phyloP scores from a whole-genome alignment of 2,113 vertebrate species.

The Pelusios castaneus region DNA sequence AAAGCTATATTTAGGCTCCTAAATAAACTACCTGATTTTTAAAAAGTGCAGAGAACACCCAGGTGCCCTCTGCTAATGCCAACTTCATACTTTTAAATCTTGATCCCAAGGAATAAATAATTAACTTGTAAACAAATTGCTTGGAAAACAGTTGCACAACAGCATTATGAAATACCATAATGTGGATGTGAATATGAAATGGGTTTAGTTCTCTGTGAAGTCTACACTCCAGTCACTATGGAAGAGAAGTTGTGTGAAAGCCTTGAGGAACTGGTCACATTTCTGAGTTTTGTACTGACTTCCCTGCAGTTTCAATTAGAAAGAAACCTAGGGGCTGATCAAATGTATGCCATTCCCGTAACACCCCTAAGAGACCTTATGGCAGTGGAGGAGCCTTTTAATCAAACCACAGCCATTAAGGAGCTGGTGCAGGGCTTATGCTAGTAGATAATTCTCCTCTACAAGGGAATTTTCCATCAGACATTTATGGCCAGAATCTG shows the following conservation, averaged over 20 bases:
- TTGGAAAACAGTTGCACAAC: neutral
- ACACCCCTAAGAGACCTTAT: neutral
- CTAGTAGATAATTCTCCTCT: neutral
- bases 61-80: neutral
- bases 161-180: neutral
- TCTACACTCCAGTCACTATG: neutral
- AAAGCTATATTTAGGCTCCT: neutral
- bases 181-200: neutral
- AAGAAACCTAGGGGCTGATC: neutral
- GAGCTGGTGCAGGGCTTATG: neutral
- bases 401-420: neutral
- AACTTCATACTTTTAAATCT: neutral
- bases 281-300: neutral
- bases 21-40: neutral
- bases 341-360: neutral
- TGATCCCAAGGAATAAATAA: neutral
- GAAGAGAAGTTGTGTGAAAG: neutral
- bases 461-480: neutral
- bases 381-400: neutral
- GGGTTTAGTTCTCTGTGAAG: neutral
- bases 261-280: neutral
- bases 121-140: neutral
- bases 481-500: neutral
- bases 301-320: neutral
- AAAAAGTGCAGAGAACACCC: neutral